Conservation (phyloP, 2,113 vertebrate genomes). For the Tachycineta bicolor region DNA sequence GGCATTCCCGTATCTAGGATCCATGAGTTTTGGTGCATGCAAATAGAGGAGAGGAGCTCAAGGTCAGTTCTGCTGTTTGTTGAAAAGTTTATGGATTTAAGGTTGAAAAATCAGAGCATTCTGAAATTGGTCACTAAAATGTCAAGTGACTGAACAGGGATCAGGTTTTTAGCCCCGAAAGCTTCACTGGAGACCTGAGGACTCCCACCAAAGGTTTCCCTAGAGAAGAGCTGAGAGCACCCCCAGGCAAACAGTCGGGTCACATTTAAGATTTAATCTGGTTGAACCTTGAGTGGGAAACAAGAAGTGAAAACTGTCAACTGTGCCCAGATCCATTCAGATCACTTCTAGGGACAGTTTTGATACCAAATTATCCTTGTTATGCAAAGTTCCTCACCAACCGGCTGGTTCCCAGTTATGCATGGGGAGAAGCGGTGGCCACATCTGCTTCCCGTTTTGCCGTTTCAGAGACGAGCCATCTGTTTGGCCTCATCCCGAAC, state of each 20-base stretch:
- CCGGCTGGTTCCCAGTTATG: constrained; percentile 85
- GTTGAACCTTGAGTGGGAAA: constrained; percentile 76
- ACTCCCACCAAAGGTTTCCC: not conserved
- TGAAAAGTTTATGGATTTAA: not conserved
- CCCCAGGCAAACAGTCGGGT: not conserved
- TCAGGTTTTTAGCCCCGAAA: not conserved
- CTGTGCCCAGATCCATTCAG: constrained; percentile 82
- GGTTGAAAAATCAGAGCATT: not conserved
- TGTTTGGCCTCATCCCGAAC: constrained; percentile 78
- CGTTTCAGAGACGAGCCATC: constrained; percentile 84
- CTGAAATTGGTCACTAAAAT: not conserved
- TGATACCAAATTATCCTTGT: constrained; percentile 90
- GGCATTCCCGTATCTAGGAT: rapidly evolving
- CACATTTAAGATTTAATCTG: constrained; percentile 44
- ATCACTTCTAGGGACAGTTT: constrained; percentile 76
- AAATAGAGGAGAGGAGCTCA: not conserved
- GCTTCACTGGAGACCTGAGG: rapidly evolving
- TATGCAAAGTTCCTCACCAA: constrained; percentile 92
- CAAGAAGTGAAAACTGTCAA: constrained; percentile 91
- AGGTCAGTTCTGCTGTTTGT: not conserved
- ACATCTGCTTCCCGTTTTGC: constrained; percentile 92
- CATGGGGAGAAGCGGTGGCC: constrained; percentile 77
- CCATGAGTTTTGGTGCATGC: rapidly evolving
- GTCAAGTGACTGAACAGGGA: not conserved
- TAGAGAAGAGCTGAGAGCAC: not conserved